Evolutionary conservation across 2,113 vertebrate genomes (phyloP).

Genomic region (Verasper variegatus): DNA sequence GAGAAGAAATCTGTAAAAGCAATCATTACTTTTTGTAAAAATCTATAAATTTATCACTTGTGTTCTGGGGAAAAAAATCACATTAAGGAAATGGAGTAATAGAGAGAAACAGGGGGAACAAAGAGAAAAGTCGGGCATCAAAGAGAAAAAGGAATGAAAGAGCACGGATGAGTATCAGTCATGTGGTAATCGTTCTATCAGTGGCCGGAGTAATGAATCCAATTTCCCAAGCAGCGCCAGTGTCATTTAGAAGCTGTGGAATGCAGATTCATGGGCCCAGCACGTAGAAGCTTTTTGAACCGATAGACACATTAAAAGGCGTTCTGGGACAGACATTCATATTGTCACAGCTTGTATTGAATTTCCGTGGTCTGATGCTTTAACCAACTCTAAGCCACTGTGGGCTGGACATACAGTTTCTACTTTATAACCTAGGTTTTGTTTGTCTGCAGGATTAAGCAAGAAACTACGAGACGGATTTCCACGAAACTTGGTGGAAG

Average conservation of each 20-base stretch:
- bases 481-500: neutral
- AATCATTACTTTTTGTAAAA: slow-evolving; percentile 35
- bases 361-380: slow-evolving; percentile 35
- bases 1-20: slow-evolving; percentile 28
- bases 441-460: neutral
- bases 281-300: slow-evolving; percentile 45
- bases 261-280: slow-evolving; percentile 56
- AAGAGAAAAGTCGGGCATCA: slow-evolving; percentile 48
- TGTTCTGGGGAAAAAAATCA: slow-evolving; percentile 24
- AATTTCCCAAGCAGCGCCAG: slow-evolving; percentile 60
- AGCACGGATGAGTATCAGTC: slow-evolving; percentile 51
- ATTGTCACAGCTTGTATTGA: slow-evolving; percentile 51
- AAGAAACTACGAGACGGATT: neutral
- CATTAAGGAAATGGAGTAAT: slow-evolving; percentile 43
- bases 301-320: slow-evolving; percentile 54
- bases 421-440: neutral
- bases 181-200: slow-evolving; percentile 71
- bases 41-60: slow-evolving; percentile 40
- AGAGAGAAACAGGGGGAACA: slow-evolving; percentile 30
- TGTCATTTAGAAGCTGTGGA: slow-evolving; percentile 59
- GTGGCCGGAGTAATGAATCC: slow-evolving; percentile 71
- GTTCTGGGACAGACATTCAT: slow-evolving; percentile 52
- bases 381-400: slow-evolving; percentile 2
- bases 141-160: slow-evolving; percentile 51
- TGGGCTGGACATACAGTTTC: slow-evolving; percentile 12